Evolutionary conservation across 2,888 invertebrate species (phyloP).

Genomic region (Ectemnius continuus): DNA sequence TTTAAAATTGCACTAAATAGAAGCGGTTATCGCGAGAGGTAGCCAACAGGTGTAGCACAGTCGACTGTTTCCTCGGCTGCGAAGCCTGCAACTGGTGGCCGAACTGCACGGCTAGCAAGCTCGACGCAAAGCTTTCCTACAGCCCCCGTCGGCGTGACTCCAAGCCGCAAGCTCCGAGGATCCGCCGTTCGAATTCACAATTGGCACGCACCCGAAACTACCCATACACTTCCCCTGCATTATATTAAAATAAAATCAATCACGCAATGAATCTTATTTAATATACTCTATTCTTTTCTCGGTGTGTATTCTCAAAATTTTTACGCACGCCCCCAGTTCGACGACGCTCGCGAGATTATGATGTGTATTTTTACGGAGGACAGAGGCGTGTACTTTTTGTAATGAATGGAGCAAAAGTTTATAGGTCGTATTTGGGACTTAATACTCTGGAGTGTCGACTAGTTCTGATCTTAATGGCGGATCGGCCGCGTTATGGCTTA

Average conservation of each 20-base stretch:
- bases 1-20: too few relatives aligned
- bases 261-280: neutral
- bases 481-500: neutral
- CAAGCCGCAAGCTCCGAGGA: slow-evolving; percentile 42
- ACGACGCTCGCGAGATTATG: too few relatives aligned
- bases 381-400: slow-evolving; percentile 7
- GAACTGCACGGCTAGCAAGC: slow-evolving; percentile 55
- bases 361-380: neutral
- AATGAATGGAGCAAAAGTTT: neutral
- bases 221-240: neutral
- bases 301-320: too few relatives aligned
- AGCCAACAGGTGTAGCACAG: neutral
- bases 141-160: slow-evolving; percentile 62
- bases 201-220: slow-evolving; percentile 7
- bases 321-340: too few relatives aligned
- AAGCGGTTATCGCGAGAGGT: neutral
- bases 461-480: neutral
- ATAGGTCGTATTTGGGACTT: neutral
- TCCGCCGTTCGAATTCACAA: neutral
- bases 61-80: slow-evolving; percentile 62
- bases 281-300: too few relatives aligned
- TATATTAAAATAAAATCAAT: neutral
- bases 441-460: slow-evolving; percentile 1
- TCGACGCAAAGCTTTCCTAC: slow-evolving; percentile 56
- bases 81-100: slow-evolving; percentile 74